Percentiles rank a stretch among this genome's conserved stretches.
These are phyloP conservation scores for Poecilus cupreus DNA, from an alignment of 2,888 invertebrate species.

Conservation along the genomic window DNA sequence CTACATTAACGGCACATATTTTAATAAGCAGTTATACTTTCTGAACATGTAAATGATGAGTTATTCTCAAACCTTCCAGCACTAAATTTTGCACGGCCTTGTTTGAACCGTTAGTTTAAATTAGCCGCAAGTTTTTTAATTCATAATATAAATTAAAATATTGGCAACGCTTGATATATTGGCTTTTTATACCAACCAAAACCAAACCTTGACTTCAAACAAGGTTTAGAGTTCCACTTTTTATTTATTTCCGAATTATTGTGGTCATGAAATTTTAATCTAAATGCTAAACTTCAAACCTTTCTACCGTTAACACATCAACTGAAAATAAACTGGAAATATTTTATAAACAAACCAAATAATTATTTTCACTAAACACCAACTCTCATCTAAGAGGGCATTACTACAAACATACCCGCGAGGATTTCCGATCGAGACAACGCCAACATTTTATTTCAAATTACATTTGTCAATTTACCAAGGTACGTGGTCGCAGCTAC, in stretches of 20 bases:
- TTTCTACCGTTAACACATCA: neutral
- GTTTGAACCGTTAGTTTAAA: constrained; percentile 26
- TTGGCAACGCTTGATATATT: constrained; percentile 25
- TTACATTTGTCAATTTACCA: too few relatives aligned
- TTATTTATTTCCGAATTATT: constrained; percentile 18
- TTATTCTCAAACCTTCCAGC: neutral
- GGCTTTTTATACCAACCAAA: constrained; percentile 10
- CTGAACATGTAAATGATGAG: neutral
- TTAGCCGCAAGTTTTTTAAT: constrained; percentile 4
- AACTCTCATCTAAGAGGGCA: too few relatives aligned
- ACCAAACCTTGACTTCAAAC: constrained; percentile 36
- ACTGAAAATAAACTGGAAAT: too few relatives aligned
- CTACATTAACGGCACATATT: constrained; percentile 16
- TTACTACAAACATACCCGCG: too few relatives aligned
- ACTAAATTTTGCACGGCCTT: constrained; percentile 25
- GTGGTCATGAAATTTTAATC: neutral
- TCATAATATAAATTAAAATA: constrained; percentile 25
- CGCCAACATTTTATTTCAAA: too few relatives aligned
- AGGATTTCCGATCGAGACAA: too few relatives aligned
- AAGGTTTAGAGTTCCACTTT: constrained; percentile 16
- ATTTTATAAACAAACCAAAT: neutral
- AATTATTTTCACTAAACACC: neutral
- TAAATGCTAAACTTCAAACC: neutral
- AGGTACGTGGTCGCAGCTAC: too few relatives aligned
- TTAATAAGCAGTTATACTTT: constrained; percentile 11